Conservation (phyloP, 2,888 invertebrate species). For the Morinoia aosen region DNA sequence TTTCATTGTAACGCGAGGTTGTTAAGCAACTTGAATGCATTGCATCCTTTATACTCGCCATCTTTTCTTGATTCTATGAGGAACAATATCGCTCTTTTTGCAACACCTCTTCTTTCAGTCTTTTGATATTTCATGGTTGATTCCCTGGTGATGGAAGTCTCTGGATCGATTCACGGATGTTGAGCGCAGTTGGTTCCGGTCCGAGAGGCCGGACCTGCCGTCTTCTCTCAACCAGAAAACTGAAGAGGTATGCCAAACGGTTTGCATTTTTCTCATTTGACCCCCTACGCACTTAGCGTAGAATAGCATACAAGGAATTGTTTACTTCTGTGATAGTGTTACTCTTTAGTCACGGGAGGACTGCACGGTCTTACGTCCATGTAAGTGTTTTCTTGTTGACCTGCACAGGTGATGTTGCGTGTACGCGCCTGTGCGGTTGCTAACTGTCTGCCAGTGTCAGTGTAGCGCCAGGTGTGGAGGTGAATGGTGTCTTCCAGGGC, state of each 20-base stretch:
- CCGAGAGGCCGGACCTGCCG: not conserved
- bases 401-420: constrained; percentile 49
- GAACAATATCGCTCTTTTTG: not conserved
- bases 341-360: constrained; percentile 3
- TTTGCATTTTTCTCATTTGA: constrained; percentile 23
- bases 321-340: not conserved
- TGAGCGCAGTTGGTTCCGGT: not conserved
- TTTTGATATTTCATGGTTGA: constrained; percentile 4
- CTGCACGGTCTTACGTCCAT: not conserved
- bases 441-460: constrained; percentile 47
- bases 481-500: not conserved
- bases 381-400: constrained; percentile 7
- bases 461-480: constrained; percentile 18
- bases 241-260: constrained; percentile 37
- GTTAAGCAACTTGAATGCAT: not conserved
- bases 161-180: constrained; percentile 25
- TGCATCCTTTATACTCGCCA: not conserved
- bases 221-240: constrained; percentile 1
- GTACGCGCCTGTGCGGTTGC: constrained; percentile 26
- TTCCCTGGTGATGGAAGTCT: not conserved
- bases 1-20: not conserved
- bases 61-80: not conserved
- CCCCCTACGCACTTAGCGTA: not conserved
- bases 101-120: not conserved
- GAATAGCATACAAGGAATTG: not conserved